Evolutionary conservation across 2,797 vertebrate species (phyloP), one percentile per base, ranked within the genome.

Genomic region (Podarcis siculus): DNA sequence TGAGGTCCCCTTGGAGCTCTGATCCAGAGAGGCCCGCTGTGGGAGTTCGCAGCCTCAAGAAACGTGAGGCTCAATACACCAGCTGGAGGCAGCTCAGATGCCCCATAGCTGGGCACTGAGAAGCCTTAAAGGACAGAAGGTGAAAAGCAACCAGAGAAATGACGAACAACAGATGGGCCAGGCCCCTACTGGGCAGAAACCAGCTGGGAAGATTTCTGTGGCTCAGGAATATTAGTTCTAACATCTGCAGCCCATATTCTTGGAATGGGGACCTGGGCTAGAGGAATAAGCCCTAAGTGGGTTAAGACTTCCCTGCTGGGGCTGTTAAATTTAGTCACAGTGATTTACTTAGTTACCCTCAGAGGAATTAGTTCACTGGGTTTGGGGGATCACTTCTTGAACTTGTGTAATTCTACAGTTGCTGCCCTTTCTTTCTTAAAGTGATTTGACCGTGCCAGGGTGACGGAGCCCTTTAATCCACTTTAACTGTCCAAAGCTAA

Each of bases 221-320:
- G 3, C 25, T 30, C 79, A 75, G 85, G 25, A 58, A n/a, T 77
- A 64, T 71, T 80, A 82, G 39, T 42, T 80, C 73, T 66, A 83
- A 73, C 69, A 87, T 61, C 86, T 87, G 86, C 79, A 82, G 69
- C 27, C 37, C 79, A 82, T 81, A 87, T 75, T 75, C 78, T 82
- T 72, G 78, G 69, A 73, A 61, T 45, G 55, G 86, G 45, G 66
- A 37, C 42, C 15, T 58, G 8, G n/a, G 8, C 27, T 25, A 17
- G 17, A 42, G 85, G 17, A 73, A 66, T 61, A 64, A 25, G 58
- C 23, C 71, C 61, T 64, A 42, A 75, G 9, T 4, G 6, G 19
- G 37, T 82, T 87, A 64, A 75, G 37, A 75, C 55, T 82, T 45
- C 45, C 21, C 30, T 82, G 21, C 71, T 39, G 49, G 82, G 82